Evolutionary conservation across 1,140 invertebrate species (phyloP), one percentile per base, ranked within the genome.

Genomic region (Steinernema khuongi): DNA sequence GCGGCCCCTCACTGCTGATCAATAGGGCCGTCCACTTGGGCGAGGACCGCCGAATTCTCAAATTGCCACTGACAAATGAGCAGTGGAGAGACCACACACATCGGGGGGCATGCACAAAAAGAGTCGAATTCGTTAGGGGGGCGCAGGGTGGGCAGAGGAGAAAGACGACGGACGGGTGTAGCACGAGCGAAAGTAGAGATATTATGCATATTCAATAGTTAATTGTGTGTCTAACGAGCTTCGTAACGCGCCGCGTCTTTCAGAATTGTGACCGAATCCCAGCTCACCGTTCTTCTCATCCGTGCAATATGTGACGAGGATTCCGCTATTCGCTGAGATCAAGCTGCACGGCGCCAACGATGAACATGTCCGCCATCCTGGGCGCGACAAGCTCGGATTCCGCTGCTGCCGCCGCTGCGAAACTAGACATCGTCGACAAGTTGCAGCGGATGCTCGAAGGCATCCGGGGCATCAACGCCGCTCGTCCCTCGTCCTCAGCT

Each of bases 151-250:
- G 50, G 36, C 36, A 41, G 36, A 41, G 36, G 36, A 41, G 36
- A 41, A 22, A 60, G 50, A 60, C 50, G 50, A 60, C 50, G 50
- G 50, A 22, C 50, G 50, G 26, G 50, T 60, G 50, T 22, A 60
- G 11, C 50, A 4, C 50, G 50, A 60, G 50, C 29, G 66, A 31
- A 31, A 73, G 22, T 29, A 68, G 72, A 73, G 68, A 43, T 73
- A 73, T 29, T 68, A 73, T 31, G 72, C 32, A 41, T 73, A 73
- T 68, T 73, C 72, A 2, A 43, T 68, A 22, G 72, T 73, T 26
- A 73, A 68, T 68, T 33, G 33, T 26, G 50, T 4, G 50, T 60
- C 26, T 4, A 7, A 26, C 50, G 14, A 60, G 26, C 50, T 60
- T 60, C 50, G 7, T 22, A 60, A 60, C 50, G 50, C 50, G 4